Base-by-base conservation (phyloP, 1,140 invertebrate species). In the Brachionus manjavacas region DNA sequence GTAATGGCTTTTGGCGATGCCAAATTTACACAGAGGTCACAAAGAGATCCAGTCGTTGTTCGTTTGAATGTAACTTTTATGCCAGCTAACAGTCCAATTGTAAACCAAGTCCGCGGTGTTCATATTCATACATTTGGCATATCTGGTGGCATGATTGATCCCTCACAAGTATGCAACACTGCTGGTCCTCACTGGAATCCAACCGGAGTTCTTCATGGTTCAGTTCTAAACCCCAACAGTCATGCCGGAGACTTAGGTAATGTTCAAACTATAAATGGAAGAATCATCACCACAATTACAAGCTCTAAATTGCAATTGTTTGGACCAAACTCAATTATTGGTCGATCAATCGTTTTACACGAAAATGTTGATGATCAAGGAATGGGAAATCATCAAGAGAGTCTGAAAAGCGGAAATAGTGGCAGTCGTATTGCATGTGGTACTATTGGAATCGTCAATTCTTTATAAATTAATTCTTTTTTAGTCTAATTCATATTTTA, bases 101-200 rank as follows among this genome's bases (percentile, higher is more conserved):
- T 68, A 12, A 83, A 83, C 11, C 60, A 72, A 83, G 93, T 95
- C 23, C 95, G 96, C 88, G 96, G 97, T 39, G 98, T 99, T 90
- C 97, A 99, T 88, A 92, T 99, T 81, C 97, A 99, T 88, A 94
- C 98, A 91, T 97, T 95, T 89, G 97, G 97, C 1, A 96, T 99
- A 88, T 94, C 95, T 85, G 96, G 16, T 20, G 25, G 9, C n/a
- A 64, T 66, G 35, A 9, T n/a, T 14, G 60, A 68, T 39, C 60
- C 60, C 23, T 46, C 95, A 46, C 96, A 97, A 89, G 94, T 92
- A 86, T 90, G 84, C 72, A 23, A 49, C n/a, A 64, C 14, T 60
- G 46, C 49, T 49, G 97, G 96, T 1, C 91, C 95, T 1, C 97
- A 99, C 90, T 99, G 95, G 90, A 99, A 99, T 90, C 97, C 96